phyloP scores from a whole-genome alignment of 2,113 vertebrate species.

The Lepidothrix coronata region DNA sequence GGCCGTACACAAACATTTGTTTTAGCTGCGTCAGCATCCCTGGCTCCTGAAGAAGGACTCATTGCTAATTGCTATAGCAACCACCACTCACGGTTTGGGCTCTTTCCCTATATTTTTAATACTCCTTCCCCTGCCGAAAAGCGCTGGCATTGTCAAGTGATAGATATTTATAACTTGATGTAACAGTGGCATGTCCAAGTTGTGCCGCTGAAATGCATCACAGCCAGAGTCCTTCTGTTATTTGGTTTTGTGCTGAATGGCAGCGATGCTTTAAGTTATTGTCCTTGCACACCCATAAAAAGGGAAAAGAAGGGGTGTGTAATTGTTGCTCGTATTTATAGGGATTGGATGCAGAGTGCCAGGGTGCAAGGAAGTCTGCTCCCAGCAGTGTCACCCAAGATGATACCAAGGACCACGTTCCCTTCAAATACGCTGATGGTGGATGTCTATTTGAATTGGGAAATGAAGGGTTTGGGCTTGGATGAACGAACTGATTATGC shows the following conservation, averaged over 20 bases:
- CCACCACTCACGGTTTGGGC: conserved; percentile 18
- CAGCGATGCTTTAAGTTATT: conserved; percentile 70
- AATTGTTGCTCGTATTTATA: conserved; percentile 68
- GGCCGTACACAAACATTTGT: conserved; percentile 76
- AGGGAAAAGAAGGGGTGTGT: conserved; percentile 18
- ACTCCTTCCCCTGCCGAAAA: conserved; percentile 4
- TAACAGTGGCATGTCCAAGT: conserved; percentile 54
- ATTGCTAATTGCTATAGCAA: conserved; percentile 76
- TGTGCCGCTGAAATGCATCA: conserved; percentile 62
- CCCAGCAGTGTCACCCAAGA: conserved; percentile 9
- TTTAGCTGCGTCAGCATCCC: conserved; percentile 80
- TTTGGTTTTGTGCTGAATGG: conserved; percentile 75
- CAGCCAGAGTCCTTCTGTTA: conserved; percentile 49
- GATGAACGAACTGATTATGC: conserved; percentile 21
- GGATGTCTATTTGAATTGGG: background rate
- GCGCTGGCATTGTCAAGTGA: conserved; percentile 66
- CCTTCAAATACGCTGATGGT: conserved; percentile 2
- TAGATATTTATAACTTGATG: conserved; percentile 78
- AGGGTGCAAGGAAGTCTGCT: background rate
- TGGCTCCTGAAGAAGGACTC: conserved; percentile 48
- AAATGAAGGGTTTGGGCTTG: conserved; percentile 32
- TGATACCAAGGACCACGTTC: background rate
- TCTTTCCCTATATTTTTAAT: background rate
- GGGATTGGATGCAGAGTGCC: background rate
- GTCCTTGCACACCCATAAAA: conserved; percentile 26